Evolutionary conservation across 2,113 vertebrate genomes (phyloP), one percentile per base, ranked within the genome.

Genomic region (Heterocephalus glaber): DNA sequence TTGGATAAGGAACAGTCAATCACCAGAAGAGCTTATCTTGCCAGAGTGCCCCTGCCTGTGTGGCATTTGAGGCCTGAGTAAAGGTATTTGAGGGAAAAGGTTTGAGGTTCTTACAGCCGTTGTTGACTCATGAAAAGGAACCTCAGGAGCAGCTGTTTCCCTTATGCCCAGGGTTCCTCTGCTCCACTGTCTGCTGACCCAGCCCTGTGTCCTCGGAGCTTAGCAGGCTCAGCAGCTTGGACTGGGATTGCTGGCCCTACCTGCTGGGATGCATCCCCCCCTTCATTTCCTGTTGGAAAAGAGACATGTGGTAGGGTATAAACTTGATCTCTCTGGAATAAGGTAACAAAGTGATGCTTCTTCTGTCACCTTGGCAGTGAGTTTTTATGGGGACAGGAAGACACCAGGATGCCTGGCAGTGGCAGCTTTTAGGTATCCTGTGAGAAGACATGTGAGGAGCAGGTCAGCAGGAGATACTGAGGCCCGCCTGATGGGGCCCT

Each of bases 361-460:
- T 83, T 41, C 41, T 49, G 56, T 26, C 74, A 16, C 33, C 41
- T 72, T 52, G 26, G 30, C 41, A 70, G 4, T 52, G 72, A 44
- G 28, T 76, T 76, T n/a, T 4, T 24, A 10, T 5, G 24, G 17
- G 47, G 8, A 14, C 9, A 38, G 41, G 13, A n/a, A 38, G 49
- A 33, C 4, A 0, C 0, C 1, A 20, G 38, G 0, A 2, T 12
- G 6, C 22, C 13, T 19, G 95, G 83, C 41, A 5, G 20, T 16
- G 28, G 56, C 0, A 0, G 61, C 22, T 61, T 7, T 41, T 30
- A 47, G 1, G 68, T 7, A 52, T 5, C 2, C 52, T 7, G 17
- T 20, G 56, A 58, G 56, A 58, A 58, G 41, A 47, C 19, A 17
- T 52, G 8, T n/a, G 74, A 9, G 11, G 68, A 89, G 44, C 30